These are phyloP conservation scores for Actias luna DNA, from an alignment of 2,888 invertebrate genomes.

Conservation along the genomic window DNA sequence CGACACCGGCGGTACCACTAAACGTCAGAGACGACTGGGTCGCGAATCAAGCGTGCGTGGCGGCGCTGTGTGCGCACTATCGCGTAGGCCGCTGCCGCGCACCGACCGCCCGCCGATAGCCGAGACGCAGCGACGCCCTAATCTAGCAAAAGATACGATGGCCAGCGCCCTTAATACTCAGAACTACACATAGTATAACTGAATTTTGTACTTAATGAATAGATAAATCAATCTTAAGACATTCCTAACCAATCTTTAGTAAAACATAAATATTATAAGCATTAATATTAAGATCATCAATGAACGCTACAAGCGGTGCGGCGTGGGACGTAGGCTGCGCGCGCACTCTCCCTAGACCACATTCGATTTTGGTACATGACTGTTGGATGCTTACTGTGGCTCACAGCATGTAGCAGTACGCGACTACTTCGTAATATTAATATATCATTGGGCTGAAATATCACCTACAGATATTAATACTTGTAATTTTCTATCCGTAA, in stretches of 20 bases:
- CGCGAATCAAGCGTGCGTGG: conserved; percentile 75
- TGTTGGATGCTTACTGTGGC: conserved; percentile 78
- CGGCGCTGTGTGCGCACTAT: conserved; percentile 68
- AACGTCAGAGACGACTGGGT: conserved; percentile 79
- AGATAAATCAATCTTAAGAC: conserved; percentile 26
- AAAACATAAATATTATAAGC: conserved; percentile 54
- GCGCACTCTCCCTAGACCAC: conserved; percentile 75
- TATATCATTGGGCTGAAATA: conserved; percentile 21
- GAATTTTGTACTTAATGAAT: conserved; percentile 18
- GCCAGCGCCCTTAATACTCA: conserved; percentile 62
- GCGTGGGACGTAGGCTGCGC: conserved; percentile 67
- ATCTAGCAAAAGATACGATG: conserved; percentile 65
- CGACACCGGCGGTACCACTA: conserved; percentile 72
- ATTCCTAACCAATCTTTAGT: background rate
- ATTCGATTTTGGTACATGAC: conserved; percentile 83
- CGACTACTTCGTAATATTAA: conserved; percentile 45
- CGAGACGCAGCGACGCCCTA: conserved; percentile 81
- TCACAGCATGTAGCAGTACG: conserved; percentile 61
- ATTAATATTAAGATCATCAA: conserved; percentile 78
- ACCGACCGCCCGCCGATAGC: conserved; percentile 67
- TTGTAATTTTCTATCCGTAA: background rate
- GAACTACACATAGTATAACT: conserved; percentile 24
- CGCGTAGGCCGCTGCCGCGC: conserved; percentile 66
- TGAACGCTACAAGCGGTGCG: conserved; percentile 72
- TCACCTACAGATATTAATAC: background rate